Evolutionary conservation across 2,888 invertebrate species (phyloP).

Genomic region (Allacma fusca): DNA sequence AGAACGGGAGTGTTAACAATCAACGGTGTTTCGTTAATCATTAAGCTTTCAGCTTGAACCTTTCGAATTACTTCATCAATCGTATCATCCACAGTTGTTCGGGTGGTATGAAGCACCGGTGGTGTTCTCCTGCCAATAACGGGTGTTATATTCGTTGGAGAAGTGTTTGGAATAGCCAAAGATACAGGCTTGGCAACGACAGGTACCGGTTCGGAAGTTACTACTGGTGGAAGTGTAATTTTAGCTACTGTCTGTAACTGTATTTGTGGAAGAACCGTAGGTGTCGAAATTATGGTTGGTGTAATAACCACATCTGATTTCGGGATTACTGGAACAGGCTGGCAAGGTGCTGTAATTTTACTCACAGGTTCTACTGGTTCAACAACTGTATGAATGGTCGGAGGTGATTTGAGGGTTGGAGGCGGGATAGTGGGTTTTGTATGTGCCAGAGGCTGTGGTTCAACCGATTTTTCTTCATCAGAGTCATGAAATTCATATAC

Average conservation of each 20-base stretch:
- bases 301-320: not conserved
- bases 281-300: not conserved
- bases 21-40: not conserved
- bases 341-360: not conserved
- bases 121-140: slow-evolving; percentile 36
- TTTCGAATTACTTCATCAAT: slow-evolving; percentile 86
- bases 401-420: slow-evolving; percentile 35
- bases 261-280: not conserved
- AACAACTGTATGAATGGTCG: not conserved
- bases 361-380: not conserved
- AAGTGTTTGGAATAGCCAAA: slow-evolving; percentile 31
- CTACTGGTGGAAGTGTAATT: not conserved
- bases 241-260: not conserved
- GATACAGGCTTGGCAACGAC: slow-evolving; percentile 45
- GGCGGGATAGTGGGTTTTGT: slow-evolving; percentile 20
- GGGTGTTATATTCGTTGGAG: slow-evolving; percentile 38
- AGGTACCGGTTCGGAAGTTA: slow-evolving; percentile 40
- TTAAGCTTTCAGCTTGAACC: slow-evolving; percentile 22
- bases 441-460: slow-evolving; percentile 40
- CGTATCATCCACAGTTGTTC: slow-evolving; percentile 83
- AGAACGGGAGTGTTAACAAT: not conserved
- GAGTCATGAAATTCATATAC: slow-evolving; percentile 91
- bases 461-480: slow-evolving; percentile 72
- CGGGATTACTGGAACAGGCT: not conserved
- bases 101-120: slow-evolving; percentile 64